Evolutionary conservation across 2,797 vertebrate species (phyloP), one percentile per base, ranked within the genome.

Genomic region (Hemibagrus guttatus): DNA sequence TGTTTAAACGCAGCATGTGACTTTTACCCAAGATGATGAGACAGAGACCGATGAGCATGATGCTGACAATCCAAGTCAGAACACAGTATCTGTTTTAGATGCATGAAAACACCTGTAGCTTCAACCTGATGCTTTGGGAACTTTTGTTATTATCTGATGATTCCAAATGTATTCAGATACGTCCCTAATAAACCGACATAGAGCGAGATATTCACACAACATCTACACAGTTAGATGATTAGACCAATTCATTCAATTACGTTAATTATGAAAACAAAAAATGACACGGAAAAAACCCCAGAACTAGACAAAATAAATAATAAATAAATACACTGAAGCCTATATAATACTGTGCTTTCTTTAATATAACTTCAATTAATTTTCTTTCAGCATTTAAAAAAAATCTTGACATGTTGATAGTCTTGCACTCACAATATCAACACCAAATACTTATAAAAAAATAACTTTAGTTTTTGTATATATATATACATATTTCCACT

Each of bases 311-410:
- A 39, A 23, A 71, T 3, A 42, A 14, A 21, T 1, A 1, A 19
- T 0, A 1, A 42, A 42, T 12, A 42, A 39, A 49, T 16, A 76
- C 17, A 76, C 71, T 7, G 46, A 21, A 74, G 71, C 23, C 13
- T 49, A 7, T 74, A n/a, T 74, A 26, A 21, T 26, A 17, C 46
- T 8, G 26, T 52, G 46, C 26, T 28, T 52, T 58, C 19, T 59
- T 79, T 79, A 13, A 39, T 58, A 58, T 63, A 61, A 23, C 35
- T 26, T 61, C 58, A 63, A 63, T 42, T 42, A 35, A 80, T 80
- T 81, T 61, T 81, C 58, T 63, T 81, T 81, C 56, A 46, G 58
- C 13, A 42, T 12, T 81, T 11, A n/a, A 61, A 26, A 58, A 58
- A 61, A 61, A 26, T 42, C 3, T 11, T 56, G 52, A 58, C 75